These are phyloP conservation scores for Allacma fusca DNA, from an alignment of 2,888 invertebrate species.

Conservation along the genomic window DNA sequence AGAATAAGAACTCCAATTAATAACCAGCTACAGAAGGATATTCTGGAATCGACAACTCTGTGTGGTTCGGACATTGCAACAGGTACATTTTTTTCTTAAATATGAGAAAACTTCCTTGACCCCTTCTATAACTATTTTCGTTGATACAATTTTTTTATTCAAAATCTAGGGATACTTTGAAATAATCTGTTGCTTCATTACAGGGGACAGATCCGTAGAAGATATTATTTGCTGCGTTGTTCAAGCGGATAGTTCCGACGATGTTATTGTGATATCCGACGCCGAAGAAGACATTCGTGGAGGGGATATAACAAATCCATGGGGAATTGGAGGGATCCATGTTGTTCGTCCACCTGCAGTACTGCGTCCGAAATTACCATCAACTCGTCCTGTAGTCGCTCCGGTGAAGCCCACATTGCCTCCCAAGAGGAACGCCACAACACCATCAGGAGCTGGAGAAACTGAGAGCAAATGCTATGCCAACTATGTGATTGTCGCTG, in stretches of 20 bases:
- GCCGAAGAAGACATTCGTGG: neutral
- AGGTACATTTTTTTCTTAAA: too few species aligned
- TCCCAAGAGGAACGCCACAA: neutral
- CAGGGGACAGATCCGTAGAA: neutral
- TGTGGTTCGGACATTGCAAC: neutral
- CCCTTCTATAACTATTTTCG: too few species aligned
- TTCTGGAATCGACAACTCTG: neutral
- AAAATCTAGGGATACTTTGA: too few species aligned
- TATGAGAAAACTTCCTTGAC: too few species aligned
- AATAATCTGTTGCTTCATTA: neutral
- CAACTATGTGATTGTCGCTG: neutral
- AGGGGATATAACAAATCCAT: neutral
- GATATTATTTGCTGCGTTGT: neutral
- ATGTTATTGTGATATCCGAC: neutral
- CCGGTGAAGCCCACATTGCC: neutral
- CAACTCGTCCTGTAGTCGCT: neutral
- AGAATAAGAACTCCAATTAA: neutral
- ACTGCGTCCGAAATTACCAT: neutral
- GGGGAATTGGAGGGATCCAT: neutral
- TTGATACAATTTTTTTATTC: too few species aligned
- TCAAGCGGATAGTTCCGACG: neutral
- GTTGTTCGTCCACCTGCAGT: neutral
- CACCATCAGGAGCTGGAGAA: neutral
- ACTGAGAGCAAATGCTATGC: neutral
- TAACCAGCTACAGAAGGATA: slow-evolving; percentile 1